Base-by-base conservation (phyloP, 2,888 invertebrate genomes). In the Tribolium freemani region DNA sequence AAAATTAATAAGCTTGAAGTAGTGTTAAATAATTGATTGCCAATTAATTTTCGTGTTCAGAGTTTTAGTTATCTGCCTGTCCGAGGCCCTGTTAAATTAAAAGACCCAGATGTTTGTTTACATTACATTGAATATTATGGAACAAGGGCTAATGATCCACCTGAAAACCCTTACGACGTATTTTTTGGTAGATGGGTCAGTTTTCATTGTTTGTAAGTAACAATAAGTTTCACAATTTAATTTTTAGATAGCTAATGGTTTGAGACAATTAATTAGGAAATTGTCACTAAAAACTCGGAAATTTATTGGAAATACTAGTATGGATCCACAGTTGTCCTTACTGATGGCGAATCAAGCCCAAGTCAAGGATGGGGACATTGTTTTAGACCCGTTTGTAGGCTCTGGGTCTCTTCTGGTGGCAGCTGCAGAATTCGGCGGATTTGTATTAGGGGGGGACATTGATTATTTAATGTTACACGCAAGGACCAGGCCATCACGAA, bases 221-320 rank as follows among this genome's bases (percentile, higher is more conserved):
- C 2, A 60, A 48, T 6, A 45, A 8, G 11, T 66, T 38, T 61
- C 21, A 44, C 53, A 61, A 76, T 72, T 73, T n/a, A 45, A 44
- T 58, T 66, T 58, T 8, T 81, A 97, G 96, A 87, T 99, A 80
- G 91, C 91, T 8, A 93, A 94, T 83, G 98, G 98, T 0, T 94
- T 96, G 82, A 89, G 97, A 16, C 92, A 94, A 75, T 87, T 94
- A 9, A 94, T 98, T 63, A 90, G 92, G 73, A 90, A 91, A 60
- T 91, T 96, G 75, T 96, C 96, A 0, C 86, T 99, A 31, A 97
- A 97, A 87, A 93, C 91, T 51, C 90, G 99, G 1, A 94, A 94
- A 86, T 99, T 99, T 86, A 98, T 99, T 81, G 97, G 98, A 9
- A 99, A 99, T 86, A 99, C 99, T 0, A 97, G 96, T 78, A 99